These are phyloP conservation scores for Pherbina coryleti DNA, from an alignment of 2,888 invertebrate genomes.

Conservation along the genomic window DNA sequence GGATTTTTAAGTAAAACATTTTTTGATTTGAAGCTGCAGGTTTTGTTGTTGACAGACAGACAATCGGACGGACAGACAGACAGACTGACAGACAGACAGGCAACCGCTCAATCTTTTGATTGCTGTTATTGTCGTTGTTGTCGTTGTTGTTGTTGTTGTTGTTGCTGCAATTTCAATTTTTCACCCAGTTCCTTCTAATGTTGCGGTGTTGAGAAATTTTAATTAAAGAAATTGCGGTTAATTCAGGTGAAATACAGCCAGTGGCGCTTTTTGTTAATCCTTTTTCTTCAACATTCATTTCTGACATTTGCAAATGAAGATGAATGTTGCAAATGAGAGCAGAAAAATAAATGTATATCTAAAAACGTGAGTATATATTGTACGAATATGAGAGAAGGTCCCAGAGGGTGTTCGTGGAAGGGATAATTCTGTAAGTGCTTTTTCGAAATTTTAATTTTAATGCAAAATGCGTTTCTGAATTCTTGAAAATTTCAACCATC, in stretches of 20 bases:
- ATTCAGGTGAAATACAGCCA: slow-evolving; percentile 60
- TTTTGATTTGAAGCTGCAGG: background rate
- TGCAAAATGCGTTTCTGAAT: background rate
- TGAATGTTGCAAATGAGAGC: background rate
- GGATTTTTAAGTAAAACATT: slow-evolving; percentile 4
- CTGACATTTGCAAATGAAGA: background rate
- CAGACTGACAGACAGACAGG: background rate
- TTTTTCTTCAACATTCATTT: slow-evolving; percentile 26
- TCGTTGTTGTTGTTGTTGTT: background rate
- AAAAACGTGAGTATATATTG: background rate
- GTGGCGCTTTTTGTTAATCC: slow-evolving; percentile 40
- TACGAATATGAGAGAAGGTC: too few relatives aligned
- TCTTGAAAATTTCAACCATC: background rate
- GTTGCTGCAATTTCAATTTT: background rate
- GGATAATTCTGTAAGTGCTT: background rate
- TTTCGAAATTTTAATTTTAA: background rate
- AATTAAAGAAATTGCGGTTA: slow-evolving; percentile 67
- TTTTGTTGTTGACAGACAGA: slow-evolving; percentile 8
- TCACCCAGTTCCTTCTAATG: background rate
- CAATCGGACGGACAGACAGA: background rate
- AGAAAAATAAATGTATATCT: background rate
- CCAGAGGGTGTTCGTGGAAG: too few relatives aligned
- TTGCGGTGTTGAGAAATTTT: slow-evolving; percentile 53
- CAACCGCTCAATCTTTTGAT: background rate
- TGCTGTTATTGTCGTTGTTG: background rate